A percentile compares a stretch with the other conserved stretches of the same genome.
Conservation (phyloP, 1,140 invertebrate genomes). For the Plutomurus gul region DNA sequence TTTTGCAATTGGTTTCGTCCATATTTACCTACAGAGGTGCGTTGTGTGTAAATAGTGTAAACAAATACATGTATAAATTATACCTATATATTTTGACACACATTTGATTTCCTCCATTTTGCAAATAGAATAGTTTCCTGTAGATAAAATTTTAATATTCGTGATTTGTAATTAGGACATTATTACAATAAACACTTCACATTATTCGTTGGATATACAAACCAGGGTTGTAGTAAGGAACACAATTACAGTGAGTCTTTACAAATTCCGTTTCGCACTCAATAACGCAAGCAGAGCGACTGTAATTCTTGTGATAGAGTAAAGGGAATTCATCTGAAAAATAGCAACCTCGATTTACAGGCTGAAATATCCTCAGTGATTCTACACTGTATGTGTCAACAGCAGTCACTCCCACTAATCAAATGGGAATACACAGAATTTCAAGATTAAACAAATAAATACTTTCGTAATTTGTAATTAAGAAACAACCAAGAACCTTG, state of each 20-base stretch:
- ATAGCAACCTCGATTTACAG: conserved; percentile 46
- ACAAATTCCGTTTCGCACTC: conserved; percentile 52
- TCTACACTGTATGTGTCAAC: conserved; percentile 50
- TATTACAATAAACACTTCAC: too few relatives aligned
- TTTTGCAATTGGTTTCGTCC: too few relatives aligned
- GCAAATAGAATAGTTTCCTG: conserved; percentile 44
- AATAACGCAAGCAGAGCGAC: conserved; percentile 48
- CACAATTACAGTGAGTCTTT: conserved; percentile 35
- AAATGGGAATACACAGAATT: not conserved
- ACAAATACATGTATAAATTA: not conserved
- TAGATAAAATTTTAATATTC: too few relatives aligned
- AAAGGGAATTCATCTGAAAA: conserved; percentile 49
- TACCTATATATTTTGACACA: conserved; percentile 45
- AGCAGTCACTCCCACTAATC: conserved; percentile 36
- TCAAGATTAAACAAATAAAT: conserved; percentile 14
- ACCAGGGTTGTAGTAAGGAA: conserved; percentile 49
- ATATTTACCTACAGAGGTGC: too few relatives aligned
- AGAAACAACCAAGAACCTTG: conserved; percentile 30
- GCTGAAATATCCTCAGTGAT: conserved; percentile 8
- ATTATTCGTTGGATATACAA: not conserved
- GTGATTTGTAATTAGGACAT: too few relatives aligned
- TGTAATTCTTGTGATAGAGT: conserved; percentile 52
- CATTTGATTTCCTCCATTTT: conserved; percentile 37
- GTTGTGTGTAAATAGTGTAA: not conserved
- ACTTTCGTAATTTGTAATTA: conserved; percentile 27